Evolutionary conservation across 2,797 vertebrate genomes (phyloP), one percentile per base, ranked within the genome.

Genomic region (Erithacus rubecula): DNA sequence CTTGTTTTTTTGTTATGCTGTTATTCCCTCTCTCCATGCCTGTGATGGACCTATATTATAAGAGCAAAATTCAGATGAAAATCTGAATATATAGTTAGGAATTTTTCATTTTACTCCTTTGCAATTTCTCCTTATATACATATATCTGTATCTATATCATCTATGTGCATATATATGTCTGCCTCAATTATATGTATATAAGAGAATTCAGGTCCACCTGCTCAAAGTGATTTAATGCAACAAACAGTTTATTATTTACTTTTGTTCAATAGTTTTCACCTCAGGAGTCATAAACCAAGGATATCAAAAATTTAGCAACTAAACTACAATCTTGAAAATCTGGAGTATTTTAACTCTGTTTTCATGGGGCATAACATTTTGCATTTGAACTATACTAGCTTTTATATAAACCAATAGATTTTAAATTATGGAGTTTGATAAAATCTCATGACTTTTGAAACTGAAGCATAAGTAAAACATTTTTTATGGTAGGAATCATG

Each of bases 31-130:
- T 69, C 43, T 53, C 69, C 52, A 49, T 83, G 91, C n/a, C 60
- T 79, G 26, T 87, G 41, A 39, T 84, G 5, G 43, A 47, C 10
- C 46, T 47, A 55, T 51, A 77, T 58, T 76, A 36, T 63, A 86
- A 86, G 5, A 95, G 7, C 5, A 36, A 94, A 87, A 94, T 46
- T 65, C 43, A 81, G 70, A 62, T 85, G 24, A 72, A 88, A 63
- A 90, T 62, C 41, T 80, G 47, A 89, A 79, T 89, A 80, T 83
- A 37, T 87, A 75, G 64, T 60, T 62, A 72, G 60, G 34, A 75
- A 34, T 60, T 82, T 94, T 96, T 93, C n/a, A 88, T 95, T 94
- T 89, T 55, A 65, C 26, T 87, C 47, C 19, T 5, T 74, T 30
- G 4, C 15, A 88, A 20, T 56, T 18, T 83, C 27, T 70, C 30